Percentiles rank a stretch among this genome's conserved stretches.
phyloP scores from a whole-genome alignment of 2,797 vertebrate species.

The Ctenopoma multispine region DNA sequence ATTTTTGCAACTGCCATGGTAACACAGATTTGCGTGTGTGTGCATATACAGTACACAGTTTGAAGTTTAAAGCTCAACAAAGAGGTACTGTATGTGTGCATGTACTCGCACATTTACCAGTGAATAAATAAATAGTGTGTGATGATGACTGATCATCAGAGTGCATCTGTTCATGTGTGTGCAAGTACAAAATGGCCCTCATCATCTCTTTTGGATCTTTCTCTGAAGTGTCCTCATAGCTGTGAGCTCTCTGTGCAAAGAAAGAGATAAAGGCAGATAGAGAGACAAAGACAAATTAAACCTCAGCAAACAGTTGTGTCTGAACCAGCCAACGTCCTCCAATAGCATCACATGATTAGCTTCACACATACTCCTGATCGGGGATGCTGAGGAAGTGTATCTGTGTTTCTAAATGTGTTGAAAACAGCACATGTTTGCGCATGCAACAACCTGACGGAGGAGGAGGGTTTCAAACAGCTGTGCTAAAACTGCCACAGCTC shows the following conservation, averaged over 20 bases:
- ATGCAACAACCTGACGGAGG: constrained; percentile 56
- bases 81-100: constrained; percentile 18
- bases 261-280: constrained; percentile 50
- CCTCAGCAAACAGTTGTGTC: constrained; percentile 61
- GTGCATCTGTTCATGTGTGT: constrained; percentile 28
- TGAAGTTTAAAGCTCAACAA: constrained; percentile 43
- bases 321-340: constrained; percentile 53
- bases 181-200: constrained; percentile 58
- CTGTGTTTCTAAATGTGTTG: constrained; percentile 28
- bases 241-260: constrained; percentile 48
- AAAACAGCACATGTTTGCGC: constrained; percentile 47
- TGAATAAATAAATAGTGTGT: not conserved
- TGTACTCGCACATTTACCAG: constrained; percentile 29
- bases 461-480: constrained; percentile 41
- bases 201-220: constrained; percentile 57
- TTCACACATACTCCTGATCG: constrained; percentile 57
- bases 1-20: constrained; percentile 84
- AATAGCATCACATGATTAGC: constrained; percentile 48
- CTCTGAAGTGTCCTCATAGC: constrained; percentile 57
- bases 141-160: constrained; percentile 38
- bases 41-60: constrained; percentile 26
- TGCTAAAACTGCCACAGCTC: constrained; percentile 60
- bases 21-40: constrained; percentile 64
- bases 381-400: constrained; percentile 16
- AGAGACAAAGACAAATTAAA: constrained; percentile 64